phyloP scores from a whole-genome alignment of 2,797 vertebrate species.

The Neosalanx taihuensis region DNA sequence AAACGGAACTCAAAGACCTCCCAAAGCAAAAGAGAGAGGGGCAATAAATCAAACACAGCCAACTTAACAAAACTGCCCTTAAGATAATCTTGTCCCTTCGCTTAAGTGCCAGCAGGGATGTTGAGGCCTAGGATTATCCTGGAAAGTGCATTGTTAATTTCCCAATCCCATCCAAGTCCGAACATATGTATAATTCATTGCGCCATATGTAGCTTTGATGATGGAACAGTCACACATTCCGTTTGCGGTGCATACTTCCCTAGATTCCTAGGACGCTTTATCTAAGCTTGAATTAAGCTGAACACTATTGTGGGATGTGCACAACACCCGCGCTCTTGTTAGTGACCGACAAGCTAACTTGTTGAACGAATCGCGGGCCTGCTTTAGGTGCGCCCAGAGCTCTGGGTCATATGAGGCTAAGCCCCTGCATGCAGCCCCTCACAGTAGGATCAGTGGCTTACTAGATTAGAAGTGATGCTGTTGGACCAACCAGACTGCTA shows the following conservation, averaged over 20 bases:
- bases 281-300: conserved; percentile 3
- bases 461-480: conserved; percentile 74
- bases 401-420: conserved; percentile 69
- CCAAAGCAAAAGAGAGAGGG: conserved; percentile 49
- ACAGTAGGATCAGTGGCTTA: conserved; percentile 69
- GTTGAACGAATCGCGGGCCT: conserved; percentile 43
- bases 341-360: conserved; percentile 36
- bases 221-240: conserved; percentile 47
- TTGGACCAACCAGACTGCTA: conserved; percentile 58
- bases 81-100: conserved; percentile 59
- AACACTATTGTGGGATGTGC: not conserved
- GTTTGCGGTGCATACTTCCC: conserved; percentile 35
- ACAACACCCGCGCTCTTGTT: conserved; percentile 13
- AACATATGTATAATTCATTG: conserved; percentile 69
- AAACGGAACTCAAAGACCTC: conserved; percentile 69
- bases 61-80: conserved; percentile 68
- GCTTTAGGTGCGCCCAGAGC: conserved; percentile 38
- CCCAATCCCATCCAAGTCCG: conserved; percentile 52
- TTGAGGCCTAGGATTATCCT: conserved; percentile 59
- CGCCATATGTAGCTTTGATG: conserved; percentile 49
- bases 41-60: conserved; percentile 46
- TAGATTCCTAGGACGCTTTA: conserved; percentile 39
- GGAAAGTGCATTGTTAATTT: conserved; percentile 54
- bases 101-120: conserved; percentile 50
- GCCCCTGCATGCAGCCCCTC: conserved; percentile 62